phyloP scores from a whole-genome alignment of 2,113 vertebrate genomes.

The Pygathrix nemaeus region DNA sequence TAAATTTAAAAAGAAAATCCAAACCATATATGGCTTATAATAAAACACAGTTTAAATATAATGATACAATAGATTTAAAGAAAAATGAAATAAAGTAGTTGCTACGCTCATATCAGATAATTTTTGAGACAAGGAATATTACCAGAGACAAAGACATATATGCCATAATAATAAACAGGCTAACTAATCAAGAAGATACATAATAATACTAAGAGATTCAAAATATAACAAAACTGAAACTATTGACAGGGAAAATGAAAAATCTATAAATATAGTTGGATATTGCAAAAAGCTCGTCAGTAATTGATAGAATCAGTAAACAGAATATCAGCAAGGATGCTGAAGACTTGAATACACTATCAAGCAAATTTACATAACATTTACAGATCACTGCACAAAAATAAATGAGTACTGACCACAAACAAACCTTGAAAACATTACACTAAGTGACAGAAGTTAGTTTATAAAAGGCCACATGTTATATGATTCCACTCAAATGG shows the following conservation, averaged over 20 bases:
- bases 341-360: background rate
- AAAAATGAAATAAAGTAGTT: conserved; percentile 4
- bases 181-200: background rate
- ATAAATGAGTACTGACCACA: background rate
- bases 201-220: background rate
- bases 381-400: background rate
- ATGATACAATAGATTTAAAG: background rate
- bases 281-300: background rate
- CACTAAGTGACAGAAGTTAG: background rate
- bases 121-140: background rate
- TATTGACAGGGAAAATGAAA: background rate
- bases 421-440: background rate
- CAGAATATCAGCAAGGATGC: background rate
- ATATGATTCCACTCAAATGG: background rate
- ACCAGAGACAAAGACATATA: background rate
- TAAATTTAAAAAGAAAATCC: background rate
- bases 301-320: background rate
- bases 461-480: background rate
- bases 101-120: background rate
- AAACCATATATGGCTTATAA: background rate
- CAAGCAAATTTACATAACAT: conserved; percentile 2
- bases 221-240: background rate
- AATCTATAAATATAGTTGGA: background rate
- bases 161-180: background rate
- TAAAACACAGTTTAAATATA: background rate